Evolutionary conservation across 2,888 invertebrate genomes (phyloP).

Genomic region (Kuschelorhynchus macadamiae): DNA sequence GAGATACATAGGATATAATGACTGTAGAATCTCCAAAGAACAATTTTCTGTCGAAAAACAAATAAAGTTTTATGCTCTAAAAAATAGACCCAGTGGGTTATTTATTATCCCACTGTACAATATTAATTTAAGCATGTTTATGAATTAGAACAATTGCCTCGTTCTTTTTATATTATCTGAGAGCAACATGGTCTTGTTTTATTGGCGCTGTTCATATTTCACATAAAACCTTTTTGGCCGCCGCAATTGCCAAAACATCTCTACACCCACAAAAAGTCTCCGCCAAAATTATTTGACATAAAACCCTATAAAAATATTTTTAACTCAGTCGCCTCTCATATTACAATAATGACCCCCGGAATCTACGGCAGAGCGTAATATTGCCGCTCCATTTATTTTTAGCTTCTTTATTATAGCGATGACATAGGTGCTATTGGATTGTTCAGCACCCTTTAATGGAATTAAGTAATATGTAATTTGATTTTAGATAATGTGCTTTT

Average conservation of each 20-base stretch:
- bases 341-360: slow-evolving; percentile 20
- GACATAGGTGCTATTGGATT: no score
- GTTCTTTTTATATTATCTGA: background rate
- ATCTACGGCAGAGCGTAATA: slow-evolving; percentile 21
- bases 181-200: slow-evolving; percentile 1
- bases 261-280: slow-evolving; percentile 17
- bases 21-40: slow-evolving; percentile 14
- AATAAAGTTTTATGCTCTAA: slow-evolving; percentile 21
- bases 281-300: slow-evolving; percentile 12
- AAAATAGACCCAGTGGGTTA: no score
- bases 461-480: no score
- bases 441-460: no score
- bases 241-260: background rate
- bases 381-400: slow-evolving; percentile 16
- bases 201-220: background rate
- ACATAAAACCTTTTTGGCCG: no score
- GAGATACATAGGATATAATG: slow-evolving; percentile 18
- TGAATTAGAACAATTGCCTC: background rate
- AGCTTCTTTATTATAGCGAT: background rate
- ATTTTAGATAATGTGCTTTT: no score
- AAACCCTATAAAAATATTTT: slow-evolving; percentile 30
- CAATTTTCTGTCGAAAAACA: slow-evolving; percentile 17
- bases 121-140: background rate
- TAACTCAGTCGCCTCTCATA: slow-evolving; percentile 2
- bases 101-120: background rate